phyloP scores from a whole-genome alignment of 2,888 invertebrate species.

The Oeneis ivallda region DNA sequence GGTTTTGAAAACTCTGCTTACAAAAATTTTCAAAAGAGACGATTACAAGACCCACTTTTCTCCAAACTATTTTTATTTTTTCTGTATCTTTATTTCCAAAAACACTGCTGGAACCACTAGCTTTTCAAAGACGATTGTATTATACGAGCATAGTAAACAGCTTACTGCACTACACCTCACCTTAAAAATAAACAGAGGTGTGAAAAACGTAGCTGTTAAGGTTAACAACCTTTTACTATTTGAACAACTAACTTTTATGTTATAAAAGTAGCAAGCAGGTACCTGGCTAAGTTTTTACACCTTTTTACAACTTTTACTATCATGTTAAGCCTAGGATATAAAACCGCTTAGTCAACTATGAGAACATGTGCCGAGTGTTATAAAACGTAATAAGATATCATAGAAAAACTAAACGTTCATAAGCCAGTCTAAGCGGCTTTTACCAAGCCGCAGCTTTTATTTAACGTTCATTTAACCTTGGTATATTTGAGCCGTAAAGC shows the following conservation, averaged over 20 bases:
- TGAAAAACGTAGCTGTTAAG: too few relatives aligned
- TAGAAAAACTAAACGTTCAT: slow-evolving; percentile 5
- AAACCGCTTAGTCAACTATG: not conserved
- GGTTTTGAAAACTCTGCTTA: too few relatives aligned
- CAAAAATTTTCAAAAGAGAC: too few relatives aligned
- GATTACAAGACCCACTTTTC: too few relatives aligned
- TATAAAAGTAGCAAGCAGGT: too few relatives aligned
- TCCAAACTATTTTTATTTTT: too few relatives aligned
- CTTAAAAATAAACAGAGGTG: too few relatives aligned
- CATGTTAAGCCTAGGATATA: not conserved
- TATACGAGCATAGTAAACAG: too few relatives aligned
- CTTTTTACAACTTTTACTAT: not conserved
- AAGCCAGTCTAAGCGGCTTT: slow-evolving; percentile 19
- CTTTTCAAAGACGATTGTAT: too few relatives aligned
- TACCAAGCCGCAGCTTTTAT: slow-evolving; percentile 20
- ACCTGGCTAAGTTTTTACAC: not conserved
- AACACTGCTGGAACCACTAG: too few relatives aligned
- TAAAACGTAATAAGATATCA: not conserved
- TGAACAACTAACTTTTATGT: not conserved
- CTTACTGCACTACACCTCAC: too few relatives aligned
- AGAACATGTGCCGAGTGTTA: not conserved
- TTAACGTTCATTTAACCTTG: slow-evolving; percentile 32
- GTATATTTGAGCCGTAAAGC: slow-evolving; percentile 20
- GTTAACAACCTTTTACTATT: not conserved
- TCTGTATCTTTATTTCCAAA: too few relatives aligned